A percentile compares a stretch with the other conserved stretches of the same genome.
Conservation (phyloP, 2,888 invertebrate species). For the Sphaerophoria taeniata region DNA sequence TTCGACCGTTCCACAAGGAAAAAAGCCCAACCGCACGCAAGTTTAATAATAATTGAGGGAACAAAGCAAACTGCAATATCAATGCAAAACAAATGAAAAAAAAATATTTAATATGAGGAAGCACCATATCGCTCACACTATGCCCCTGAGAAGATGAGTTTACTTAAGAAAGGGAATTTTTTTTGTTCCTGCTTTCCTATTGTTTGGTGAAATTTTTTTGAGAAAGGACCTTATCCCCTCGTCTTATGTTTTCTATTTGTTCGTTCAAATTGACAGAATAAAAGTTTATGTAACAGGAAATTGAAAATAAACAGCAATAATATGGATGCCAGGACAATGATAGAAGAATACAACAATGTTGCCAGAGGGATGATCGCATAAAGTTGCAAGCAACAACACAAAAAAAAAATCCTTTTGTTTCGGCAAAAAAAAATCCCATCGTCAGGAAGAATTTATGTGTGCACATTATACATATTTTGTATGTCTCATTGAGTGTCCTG, state of each 20-base stretch:
- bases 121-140: neutral
- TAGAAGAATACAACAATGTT: conserved; percentile 1
- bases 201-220: conserved; percentile 20
- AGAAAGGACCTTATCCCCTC: conserved; percentile 15
- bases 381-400: neutral
- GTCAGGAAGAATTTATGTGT: neutral
- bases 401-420: conserved; percentile 50
- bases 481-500: conserved; percentile 48
- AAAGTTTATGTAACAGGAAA: conserved; percentile 72
- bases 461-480: conserved; percentile 18
- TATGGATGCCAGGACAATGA: conserved; percentile 37
- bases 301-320: conserved; percentile 72
- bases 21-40: conserved; percentile 21
- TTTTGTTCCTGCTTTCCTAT: conserved; percentile 2
- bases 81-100: conserved; percentile 29
- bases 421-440: conserved; percentile 26
- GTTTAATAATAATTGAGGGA: conserved; percentile 55
- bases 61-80: conserved; percentile 62
- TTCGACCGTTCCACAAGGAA: neutral
- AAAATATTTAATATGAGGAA: conserved; percentile 32
- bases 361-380: neutral
- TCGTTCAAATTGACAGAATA: conserved; percentile 68
- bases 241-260: conserved; percentile 40
- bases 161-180: conserved; percentile 51
- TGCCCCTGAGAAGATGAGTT: conserved; percentile 51